These are phyloP conservation scores for Xestobium rufovillosum DNA, from an alignment of 2,888 invertebrate genomes.

Conservation along the genomic window DNA sequence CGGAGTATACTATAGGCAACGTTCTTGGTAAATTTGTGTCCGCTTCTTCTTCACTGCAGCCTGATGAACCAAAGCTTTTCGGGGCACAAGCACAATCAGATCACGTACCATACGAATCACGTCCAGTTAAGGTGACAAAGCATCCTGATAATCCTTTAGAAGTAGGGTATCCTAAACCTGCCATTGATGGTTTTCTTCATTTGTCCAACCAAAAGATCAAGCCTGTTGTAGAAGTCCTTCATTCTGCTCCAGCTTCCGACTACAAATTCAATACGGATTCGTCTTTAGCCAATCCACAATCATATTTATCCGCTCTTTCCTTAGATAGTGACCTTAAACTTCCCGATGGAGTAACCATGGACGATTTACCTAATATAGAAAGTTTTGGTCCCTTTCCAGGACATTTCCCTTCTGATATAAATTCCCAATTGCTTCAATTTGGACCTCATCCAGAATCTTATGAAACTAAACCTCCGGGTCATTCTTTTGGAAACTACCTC, in stretches of 20 bases:
- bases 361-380: conserved; percentile 6
- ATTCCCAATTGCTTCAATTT: not conserved
- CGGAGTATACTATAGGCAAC: conserved; percentile 25
- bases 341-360: not conserved
- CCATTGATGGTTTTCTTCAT: no score
- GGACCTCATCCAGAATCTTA: no score
- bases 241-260: not conserved
- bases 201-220: not conserved
- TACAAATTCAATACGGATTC: not conserved
- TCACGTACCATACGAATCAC: not conserved
- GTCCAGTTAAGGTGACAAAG: not conserved
- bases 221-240: not conserved
- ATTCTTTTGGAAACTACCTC: conserved; percentile 4
- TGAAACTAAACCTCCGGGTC: no score
- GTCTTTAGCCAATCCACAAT: not conserved
- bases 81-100: conserved; percentile 11
- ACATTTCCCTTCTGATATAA: conserved; percentile 1
- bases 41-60: conserved; percentile 31
- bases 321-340: no score
- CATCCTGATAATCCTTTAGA: not conserved
- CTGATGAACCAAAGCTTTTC: conserved; percentile 28
- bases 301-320: no score
- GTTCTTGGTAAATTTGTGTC: conserved; percentile 31
- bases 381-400: conserved; percentile 10
- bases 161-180: not conserved